Evolutionary conservation across 2,797 vertebrate genomes (phyloP).

Genomic region (Parauchenoglanis ngamensis): DNA sequence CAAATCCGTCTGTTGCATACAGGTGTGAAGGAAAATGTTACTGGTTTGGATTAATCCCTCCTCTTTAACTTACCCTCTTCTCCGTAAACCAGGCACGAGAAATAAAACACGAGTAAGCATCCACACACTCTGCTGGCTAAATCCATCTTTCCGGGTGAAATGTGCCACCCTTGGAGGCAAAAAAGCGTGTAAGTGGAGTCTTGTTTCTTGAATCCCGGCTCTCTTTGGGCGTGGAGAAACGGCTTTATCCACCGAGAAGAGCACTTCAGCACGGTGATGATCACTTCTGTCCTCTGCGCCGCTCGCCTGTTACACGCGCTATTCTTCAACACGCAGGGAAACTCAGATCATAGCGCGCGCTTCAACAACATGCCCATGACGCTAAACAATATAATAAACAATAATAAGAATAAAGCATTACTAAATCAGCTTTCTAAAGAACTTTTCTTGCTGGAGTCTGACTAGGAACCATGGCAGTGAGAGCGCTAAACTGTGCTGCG

Average conservation of each 20-base stretch:
- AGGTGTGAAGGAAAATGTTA: neutral
- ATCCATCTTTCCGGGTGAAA: conserved; percentile 74
- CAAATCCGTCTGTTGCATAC: neutral
- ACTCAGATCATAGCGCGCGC: conserved; percentile 15
- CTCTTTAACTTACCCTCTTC: conserved; percentile 76
- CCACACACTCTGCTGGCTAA: conserved; percentile 72
- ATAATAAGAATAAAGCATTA: neutral
- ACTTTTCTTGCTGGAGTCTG: conserved; percentile 18
- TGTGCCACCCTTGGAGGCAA: conserved; percentile 48
- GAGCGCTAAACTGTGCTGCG: neutral
- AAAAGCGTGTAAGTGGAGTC: conserved; percentile 35
- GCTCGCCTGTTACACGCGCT: conserved; percentile 21
- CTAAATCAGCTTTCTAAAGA: neutral
- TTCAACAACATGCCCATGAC: neutral
- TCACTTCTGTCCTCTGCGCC: neutral
- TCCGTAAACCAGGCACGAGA: conserved; percentile 68
- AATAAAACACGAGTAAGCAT: conserved; percentile 74
- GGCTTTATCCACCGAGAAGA: conserved; percentile 49
- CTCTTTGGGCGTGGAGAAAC: conserved; percentile 39
- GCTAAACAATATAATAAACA: neutral
- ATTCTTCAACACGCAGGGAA: conserved; percentile 15
- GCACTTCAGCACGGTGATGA: conserved; percentile 26
- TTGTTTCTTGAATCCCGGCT: conserved; percentile 33
- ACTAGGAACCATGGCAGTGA: neutral
- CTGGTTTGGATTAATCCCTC: neutral